phyloP scores from a whole-genome alignment of 2,888 invertebrate genomes.

The Drosophila mulleri region DNA sequence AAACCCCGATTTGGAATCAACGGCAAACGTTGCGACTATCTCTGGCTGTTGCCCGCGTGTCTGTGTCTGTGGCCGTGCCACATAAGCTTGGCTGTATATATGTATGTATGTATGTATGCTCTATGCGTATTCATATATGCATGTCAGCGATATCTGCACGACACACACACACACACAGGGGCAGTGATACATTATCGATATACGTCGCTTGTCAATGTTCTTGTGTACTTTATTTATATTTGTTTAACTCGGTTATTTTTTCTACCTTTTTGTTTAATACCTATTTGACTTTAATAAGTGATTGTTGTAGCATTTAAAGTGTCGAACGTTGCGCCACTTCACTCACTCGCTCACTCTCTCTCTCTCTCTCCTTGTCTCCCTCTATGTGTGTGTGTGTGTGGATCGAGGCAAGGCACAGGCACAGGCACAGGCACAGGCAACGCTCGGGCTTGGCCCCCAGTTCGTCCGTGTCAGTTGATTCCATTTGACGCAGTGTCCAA shows the following conservation, averaged over 20 bases:
- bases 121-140: conserved; percentile 44
- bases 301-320: conserved; percentile 81
- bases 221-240: conserved; percentile 75
- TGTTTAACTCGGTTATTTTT: conserved; percentile 65
- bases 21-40: conserved; percentile 46
- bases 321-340: conserved; percentile 68
- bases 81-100: conserved; percentile 22
- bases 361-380: background rate
- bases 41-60: conserved; percentile 37
- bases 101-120: conserved; percentile 3
- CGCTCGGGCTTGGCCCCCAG: conserved; percentile 29
- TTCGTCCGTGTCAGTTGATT: conserved; percentile 47
- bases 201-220: conserved; percentile 43
- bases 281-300: conserved; percentile 83
- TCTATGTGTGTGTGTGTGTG: background rate
- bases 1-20: conserved; percentile 63
- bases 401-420: conserved; percentile 20
- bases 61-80: conserved; percentile 26
- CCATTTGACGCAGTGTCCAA: conserved; percentile 51
- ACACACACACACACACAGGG: conserved; percentile 28
- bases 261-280: conserved; percentile 78
- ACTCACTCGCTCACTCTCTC: background rate
- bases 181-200: conserved; percentile 63
- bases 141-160: conserved; percentile 65
- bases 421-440: conserved; percentile 19